Base-by-base conservation (phyloP, 2,888 invertebrate species). In the Sarcophaga rosellei region DNA sequence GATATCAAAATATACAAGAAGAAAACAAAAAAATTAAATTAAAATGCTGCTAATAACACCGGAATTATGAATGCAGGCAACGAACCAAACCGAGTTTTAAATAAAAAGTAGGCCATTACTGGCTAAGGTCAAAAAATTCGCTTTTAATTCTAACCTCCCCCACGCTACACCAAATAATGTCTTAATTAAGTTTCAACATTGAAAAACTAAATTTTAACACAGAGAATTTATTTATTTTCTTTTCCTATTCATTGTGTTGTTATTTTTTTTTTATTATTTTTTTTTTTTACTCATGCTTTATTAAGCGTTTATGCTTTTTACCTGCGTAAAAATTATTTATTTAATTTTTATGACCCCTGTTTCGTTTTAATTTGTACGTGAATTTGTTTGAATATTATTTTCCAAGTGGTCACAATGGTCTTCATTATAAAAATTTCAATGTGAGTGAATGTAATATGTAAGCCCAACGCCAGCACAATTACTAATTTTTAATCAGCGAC, bases 31-130 rank as follows among this genome's bases (percentile, higher is more conserved):
- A 21, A 59, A 70, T 44, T 70, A 68, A 75, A 70, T 81, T 69
- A 69, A 81, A 53, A 69, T 69, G 23, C 65, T 68, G 62, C 11
- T 53, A 72, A 45, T 81, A 76, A 63, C 57, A 57, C 20, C 35
- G 15, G 17, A 57, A 70, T 17, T 11, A 53, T 70, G 21, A 44
- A n/a, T 20, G 61, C 20, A 47, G 57, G 57, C n/a, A 21, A 75
- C 11, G 53, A 63, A 47, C 23, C 17, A 21, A 21, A 68, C 6
- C 1, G 3, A 65, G 53, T 73, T 1, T 23, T 21, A 15, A 45
- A 47, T 23, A 17, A 53, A 53, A 53, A 53, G 17, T 53, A 53
- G 53, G 17, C 4, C 53, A 53, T 53, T 53, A 53, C 17, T 15
- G 12, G 5, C 53, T 35, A 53, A 17, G 53, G 53, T 53, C 17